Base-by-base conservation (phyloP, 2,888 invertebrate species). In the Neoascia interrupta region DNA sequence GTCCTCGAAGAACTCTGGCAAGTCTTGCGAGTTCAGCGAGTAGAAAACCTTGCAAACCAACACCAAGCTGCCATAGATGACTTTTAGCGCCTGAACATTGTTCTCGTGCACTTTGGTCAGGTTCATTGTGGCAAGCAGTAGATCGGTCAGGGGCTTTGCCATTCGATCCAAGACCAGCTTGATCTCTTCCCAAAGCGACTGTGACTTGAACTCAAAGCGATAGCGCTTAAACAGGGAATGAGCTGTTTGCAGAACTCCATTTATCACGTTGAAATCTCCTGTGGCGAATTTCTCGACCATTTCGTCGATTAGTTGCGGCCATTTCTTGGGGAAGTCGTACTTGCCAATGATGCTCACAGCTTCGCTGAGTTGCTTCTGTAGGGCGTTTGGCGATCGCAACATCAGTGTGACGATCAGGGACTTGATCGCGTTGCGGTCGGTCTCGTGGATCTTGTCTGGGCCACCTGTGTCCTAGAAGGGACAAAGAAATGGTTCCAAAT, bases 1-100 rank as follows among this genome's bases (percentile, higher is more conserved):
- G 87, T 99, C 99, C 89, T 99, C 99, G 87, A 99, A 99, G 90
- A 96, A 98, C 90, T 99, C 99, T 0, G 99, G 99, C 83, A 99
- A 90, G 89, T 99, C 99, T 91, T 99, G 99, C 82, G 94, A 96
- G 89, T 99, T 99, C 15, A 99, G 91, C 0, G 98, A 98, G 89
- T 97, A 97, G 90, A 99, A 99, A 51, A 99, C 96, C 89, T 99
- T 98, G 85, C 95, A 94, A 66, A 97, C 94, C 19, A 98, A 90
- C 16, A 95, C 92, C 28, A 99, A 90, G 0, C 97, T 97, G 60
- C 94, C 94, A 84, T 97, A 98, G 82, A 98, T 95, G 3, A 97
- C 92, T 87, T 93, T 93, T 28, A 98, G 89, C 0, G 96, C 96
- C 85, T 93, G 93, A 0, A 92, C 91, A 87, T 97, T 96, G 84